phyloP scores from a whole-genome alignment of 2,113 vertebrate genomes.

The Anser cygnoides region DNA sequence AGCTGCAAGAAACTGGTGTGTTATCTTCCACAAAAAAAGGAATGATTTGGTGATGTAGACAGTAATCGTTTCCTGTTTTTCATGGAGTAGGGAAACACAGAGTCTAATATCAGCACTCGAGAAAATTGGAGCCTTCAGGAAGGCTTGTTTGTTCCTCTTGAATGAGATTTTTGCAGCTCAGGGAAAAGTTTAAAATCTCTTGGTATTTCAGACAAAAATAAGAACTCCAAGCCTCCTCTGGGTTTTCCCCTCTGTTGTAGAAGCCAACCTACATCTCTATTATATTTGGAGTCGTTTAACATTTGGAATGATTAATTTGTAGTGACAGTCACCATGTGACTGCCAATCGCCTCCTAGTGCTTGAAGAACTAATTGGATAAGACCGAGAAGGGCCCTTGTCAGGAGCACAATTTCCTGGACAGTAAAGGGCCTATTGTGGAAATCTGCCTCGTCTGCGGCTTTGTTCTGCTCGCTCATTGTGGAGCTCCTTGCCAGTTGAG shows the following conservation, averaged over 20 bases:
- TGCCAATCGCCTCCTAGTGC: not conserved
- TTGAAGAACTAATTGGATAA: slow-evolving; percentile 11
- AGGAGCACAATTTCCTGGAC: slow-evolving; percentile 20
- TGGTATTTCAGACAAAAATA: not conserved
- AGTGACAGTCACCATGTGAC: not conserved
- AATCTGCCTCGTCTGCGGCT: not conserved
- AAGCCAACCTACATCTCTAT: not conserved
- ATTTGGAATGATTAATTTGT: slow-evolving; percentile 3
- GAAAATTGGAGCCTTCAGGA: not conserved
- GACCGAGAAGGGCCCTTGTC: not conserved
- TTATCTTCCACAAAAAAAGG: not conserved
- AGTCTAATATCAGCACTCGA: not conserved
- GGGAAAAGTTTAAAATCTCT: not conserved
- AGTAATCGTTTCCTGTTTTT: not conserved
- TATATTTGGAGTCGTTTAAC: not conserved
- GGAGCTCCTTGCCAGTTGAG: slow-evolving; percentile 4
- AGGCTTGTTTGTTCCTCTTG: not conserved
- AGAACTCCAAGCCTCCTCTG: not conserved
- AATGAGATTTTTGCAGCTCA: not conserved
- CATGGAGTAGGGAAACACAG: not conserved
- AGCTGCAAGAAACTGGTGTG: fast-evolving
- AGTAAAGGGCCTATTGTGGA: not conserved
- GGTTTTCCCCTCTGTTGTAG: not conserved
- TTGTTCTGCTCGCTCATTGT: slow-evolving; percentile 20
- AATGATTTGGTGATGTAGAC: not conserved